A percentile compares a stretch with the other conserved stretches of the same genome.
Conservation (phyloP, 2,113 vertebrate genomes). For the Corythornis madagascariensis region DNA sequence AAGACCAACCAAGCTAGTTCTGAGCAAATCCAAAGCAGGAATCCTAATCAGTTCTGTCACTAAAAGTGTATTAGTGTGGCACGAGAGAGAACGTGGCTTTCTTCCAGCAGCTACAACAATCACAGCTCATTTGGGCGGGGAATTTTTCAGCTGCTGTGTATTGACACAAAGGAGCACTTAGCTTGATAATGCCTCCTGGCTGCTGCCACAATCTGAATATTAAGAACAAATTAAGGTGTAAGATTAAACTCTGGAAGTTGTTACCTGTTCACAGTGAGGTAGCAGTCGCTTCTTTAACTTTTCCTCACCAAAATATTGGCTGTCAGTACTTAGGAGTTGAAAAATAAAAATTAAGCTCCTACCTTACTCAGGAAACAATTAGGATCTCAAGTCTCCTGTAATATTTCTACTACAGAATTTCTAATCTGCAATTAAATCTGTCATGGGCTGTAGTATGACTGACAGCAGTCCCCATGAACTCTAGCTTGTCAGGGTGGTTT, state of each 20-base stretch:
- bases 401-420: background rate
- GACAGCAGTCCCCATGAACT: background rate
- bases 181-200: constrained; percentile 38
- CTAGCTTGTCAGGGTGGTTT: background rate
- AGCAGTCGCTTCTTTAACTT: constrained; percentile 21
- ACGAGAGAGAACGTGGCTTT: constrained; percentile 6
- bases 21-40: constrained; percentile 50
- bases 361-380: background rate
- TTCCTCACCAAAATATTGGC: constrained; percentile 25
- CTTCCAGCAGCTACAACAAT: constrained; percentile 48
- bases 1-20: background rate
- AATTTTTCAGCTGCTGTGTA: constrained; percentile 38
- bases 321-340: background rate
- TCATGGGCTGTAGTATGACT: background rate
- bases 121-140: constrained; percentile 35
- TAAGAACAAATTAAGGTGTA: constrained; percentile 54
- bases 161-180: constrained; percentile 63
- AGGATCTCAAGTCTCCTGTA: background rate
- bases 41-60: constrained; percentile 33
- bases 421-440: constrained; percentile 34
- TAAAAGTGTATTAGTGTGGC: constrained; percentile 4
- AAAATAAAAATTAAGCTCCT: constrained; percentile 26
- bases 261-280: constrained; percentile 6
- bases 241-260: constrained; percentile 34
- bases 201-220: constrained; percentile 30